Evolutionary conservation across 2,888 invertebrate species (phyloP), one percentile per base, ranked within the genome.

Genomic region (Zele albiditarsus): DNA sequence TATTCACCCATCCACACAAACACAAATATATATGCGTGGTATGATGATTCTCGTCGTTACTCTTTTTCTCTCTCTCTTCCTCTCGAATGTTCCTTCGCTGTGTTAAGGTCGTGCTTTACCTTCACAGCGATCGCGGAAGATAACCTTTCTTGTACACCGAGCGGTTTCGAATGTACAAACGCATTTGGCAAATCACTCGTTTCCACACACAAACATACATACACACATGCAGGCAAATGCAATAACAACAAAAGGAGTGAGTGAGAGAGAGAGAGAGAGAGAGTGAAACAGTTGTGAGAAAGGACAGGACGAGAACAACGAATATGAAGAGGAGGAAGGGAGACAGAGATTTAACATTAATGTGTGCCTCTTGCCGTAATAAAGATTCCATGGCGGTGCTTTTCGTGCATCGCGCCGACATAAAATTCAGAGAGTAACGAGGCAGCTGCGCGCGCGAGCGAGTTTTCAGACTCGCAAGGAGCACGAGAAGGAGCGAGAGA

Each of bases 351-450:
- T 42, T 27, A 23, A 74, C 74, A 70, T 74, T 70, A 74, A 74
- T 74, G 70, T 63, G 70, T 70, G 69, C 65, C 74, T 70, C 70
- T 63, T 69, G 74, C 53, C 49, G 70, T 70, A 74, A 74, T 74
- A 74, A 74, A 74, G 65, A 74, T 74, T 74, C 70, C 69, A 57
- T 63, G 42, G 33, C 70, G 74, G 63, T 65, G 69, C 74, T 74
- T 65, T 65, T 74, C 74, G 74, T 74, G 63, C 57, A 70, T 74
- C 49, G 49, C 63, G 68, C 74, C 70, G 60, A 78, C 80, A 82
- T 84, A 84, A 86, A 86, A 83, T 85, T 84, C 82, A 82, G 84
- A 83, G 84, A 85, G 85, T 85, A 86, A 86, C 84, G 86, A 86
- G 84, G 84, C 85, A 85, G 84, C 85, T 85, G 85, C 38, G 38